These are phyloP conservation scores for Characodon lateralis DNA, from an alignment of 2,797 vertebrate genomes.

Conservation along the genomic window DNA sequence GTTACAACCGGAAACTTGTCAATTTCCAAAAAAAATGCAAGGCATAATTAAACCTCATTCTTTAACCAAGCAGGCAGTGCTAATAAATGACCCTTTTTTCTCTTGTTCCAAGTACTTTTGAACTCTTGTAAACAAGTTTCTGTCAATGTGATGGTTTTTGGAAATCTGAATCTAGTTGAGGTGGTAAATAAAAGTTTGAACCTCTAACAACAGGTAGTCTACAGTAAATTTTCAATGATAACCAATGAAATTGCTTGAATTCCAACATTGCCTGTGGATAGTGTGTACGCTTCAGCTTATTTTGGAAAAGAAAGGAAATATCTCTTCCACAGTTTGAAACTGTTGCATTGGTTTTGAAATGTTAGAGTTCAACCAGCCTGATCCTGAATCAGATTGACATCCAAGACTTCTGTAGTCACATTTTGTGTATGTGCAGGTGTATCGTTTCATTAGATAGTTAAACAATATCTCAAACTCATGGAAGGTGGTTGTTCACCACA, in stretches of 20 bases:
- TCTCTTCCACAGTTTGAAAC: conserved; percentile 13
- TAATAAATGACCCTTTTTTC: background rate
- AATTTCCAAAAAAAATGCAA: background rate
- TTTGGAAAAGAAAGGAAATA: conserved; percentile 6
- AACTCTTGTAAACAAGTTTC: background rate
- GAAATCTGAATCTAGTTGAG: background rate
- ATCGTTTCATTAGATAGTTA: conserved; percentile 21
- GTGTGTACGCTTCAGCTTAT: background rate
- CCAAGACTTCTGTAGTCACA: conserved; percentile 11
- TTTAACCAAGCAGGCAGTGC: background rate
- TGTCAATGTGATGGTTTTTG: background rate
- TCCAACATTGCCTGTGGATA: background rate
- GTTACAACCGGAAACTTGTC: background rate
- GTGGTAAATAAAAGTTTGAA: background rate
- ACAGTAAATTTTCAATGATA: background rate
- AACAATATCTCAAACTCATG: conserved; percentile 21
- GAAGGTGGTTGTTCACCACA: conserved; percentile 58
- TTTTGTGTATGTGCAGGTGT: background rate
- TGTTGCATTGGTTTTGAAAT: conserved; percentile 1
- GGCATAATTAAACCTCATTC: background rate
- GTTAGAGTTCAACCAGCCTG: background rate
- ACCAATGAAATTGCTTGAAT: background rate
- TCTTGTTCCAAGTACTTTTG: background rate
- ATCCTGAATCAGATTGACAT: background rate
- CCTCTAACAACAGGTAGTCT: background rate